Evolutionary conservation across 2,113 vertebrate genomes (phyloP).

Genomic region (Myiagra hebetior): DNA sequence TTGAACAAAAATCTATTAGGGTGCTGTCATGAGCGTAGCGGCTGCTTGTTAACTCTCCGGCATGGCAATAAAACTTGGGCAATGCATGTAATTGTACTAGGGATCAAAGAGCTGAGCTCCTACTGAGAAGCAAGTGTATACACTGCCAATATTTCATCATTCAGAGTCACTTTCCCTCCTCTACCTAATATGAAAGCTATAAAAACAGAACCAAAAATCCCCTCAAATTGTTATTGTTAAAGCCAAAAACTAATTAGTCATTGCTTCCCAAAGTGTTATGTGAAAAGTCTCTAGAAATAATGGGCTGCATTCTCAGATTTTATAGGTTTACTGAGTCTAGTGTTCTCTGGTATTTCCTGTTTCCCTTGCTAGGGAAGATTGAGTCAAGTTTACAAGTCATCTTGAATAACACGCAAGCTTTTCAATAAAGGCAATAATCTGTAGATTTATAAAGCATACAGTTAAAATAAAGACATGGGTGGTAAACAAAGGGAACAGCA

Average conservation of each 20-base stretch:
- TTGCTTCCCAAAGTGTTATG: constrained; percentile 92
- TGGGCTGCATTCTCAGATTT: constrained; percentile 88
- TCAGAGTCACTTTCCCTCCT: constrained; percentile 74
- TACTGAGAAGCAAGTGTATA: constrained; percentile 74
- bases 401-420: constrained; percentile 85
- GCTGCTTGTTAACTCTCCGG: constrained; percentile 68
- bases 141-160: constrained; percentile 80
- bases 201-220: constrained; percentile 84
- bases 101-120: constrained; percentile 77
- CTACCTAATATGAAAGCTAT: constrained; percentile 84
- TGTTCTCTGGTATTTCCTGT: constrained; percentile 95
- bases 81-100: constrained; percentile 71
- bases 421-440: constrained; percentile 82
- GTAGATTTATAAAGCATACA: constrained; percentile 72
- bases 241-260: constrained; percentile 93
- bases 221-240: constrained; percentile 86
- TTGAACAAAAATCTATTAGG: constrained; percentile 58
- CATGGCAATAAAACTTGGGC: constrained; percentile 64
- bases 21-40: constrained; percentile 45
- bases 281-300: constrained; percentile 89
- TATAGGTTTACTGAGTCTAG: constrained; percentile 94
- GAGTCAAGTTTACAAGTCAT: constrained; percentile 89
- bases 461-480: constrained; percentile 60
- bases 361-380: constrained; percentile 84
- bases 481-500: constrained; percentile 59